Evolutionary conservation across 2,797 vertebrate species (phyloP).

Genomic region (Pogoniulus pusillus): DNA sequence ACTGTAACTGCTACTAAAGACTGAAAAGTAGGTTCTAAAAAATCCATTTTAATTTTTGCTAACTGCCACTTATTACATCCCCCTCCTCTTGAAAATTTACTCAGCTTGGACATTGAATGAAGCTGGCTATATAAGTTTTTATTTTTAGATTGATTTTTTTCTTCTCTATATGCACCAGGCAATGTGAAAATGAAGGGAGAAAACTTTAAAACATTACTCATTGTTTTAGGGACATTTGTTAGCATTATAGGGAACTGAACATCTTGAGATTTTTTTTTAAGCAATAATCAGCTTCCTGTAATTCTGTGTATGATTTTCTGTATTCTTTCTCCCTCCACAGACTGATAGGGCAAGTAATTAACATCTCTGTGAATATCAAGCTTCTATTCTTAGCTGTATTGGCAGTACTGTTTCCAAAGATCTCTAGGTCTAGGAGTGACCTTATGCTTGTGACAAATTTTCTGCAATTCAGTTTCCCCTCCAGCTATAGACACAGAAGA

Average conservation of each 20-base stretch:
- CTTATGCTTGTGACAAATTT: slow-evolving; percentile 4
- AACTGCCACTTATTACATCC: neutral
- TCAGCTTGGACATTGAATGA: neutral
- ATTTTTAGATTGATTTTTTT: neutral
- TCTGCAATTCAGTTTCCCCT: neutral
- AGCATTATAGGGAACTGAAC: neutral
- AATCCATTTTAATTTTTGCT: neutral
- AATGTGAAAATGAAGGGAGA: neutral
- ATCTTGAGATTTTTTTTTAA: neutral
- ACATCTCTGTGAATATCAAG: slow-evolving; percentile 20
- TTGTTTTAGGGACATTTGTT: slow-evolving; percentile 16
- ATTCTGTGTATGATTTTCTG: neutral
- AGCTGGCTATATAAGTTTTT: neutral
- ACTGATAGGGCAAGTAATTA: slow-evolving; percentile 4
- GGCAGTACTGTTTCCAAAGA: neutral
- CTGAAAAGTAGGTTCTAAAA: neutral
- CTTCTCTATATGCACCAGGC: neutral
- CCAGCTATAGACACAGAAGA: neutral
- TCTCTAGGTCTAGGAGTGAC: neutral
- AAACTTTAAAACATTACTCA: neutral
- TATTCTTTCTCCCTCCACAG: neutral
- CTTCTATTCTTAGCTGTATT: slow-evolving; percentile 28
- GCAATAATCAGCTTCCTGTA: slow-evolving; percentile 9
- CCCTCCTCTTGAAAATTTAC: neutral
- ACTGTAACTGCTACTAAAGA: neutral